phyloP scores from a whole-genome alignment of 2,113 vertebrate species.

The Suncus etruscus region DNA sequence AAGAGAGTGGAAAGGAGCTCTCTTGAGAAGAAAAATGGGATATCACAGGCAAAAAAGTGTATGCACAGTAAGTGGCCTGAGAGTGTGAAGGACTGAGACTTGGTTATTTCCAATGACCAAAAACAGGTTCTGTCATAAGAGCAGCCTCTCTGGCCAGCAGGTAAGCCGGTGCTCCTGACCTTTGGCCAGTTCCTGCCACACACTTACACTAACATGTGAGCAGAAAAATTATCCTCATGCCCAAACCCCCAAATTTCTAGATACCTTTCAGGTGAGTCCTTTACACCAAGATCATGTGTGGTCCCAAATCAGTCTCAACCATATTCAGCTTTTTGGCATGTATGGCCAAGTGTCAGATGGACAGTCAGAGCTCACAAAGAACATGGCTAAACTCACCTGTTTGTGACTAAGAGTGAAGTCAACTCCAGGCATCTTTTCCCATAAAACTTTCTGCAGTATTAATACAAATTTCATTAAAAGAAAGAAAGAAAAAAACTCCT shows the following conservation, averaged over 20 bases:
- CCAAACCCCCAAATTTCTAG: background rate
- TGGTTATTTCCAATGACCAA: background rate
- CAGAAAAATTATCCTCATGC: background rate
- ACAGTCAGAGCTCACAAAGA: background rate
- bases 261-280: slow-evolving; percentile 25
- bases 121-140: background rate
- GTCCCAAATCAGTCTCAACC: background rate
- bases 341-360: background rate
- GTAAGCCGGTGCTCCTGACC: slow-evolving; percentile 67
- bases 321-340: background rate
- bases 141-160: slow-evolving; percentile 14
- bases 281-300: background rate
- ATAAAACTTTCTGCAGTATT: slow-evolving; percentile 67
- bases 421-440: slow-evolving; percentile 52
- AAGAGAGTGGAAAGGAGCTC: background rate
- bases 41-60: background rate
- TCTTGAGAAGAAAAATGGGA: background rate
- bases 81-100: background rate
- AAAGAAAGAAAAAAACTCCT: too few relatives aligned
- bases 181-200: slow-evolving; percentile 21
- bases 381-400: slow-evolving; percentile 60
- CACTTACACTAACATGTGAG: background rate
- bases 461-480: slow-evolving; percentile 66
- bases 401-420: slow-evolving; percentile 58
- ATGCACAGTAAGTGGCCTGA: background rate